Conservation (phyloP, 92 coral and sea anemone genomes). For the Diadumene lineata region DNA sequence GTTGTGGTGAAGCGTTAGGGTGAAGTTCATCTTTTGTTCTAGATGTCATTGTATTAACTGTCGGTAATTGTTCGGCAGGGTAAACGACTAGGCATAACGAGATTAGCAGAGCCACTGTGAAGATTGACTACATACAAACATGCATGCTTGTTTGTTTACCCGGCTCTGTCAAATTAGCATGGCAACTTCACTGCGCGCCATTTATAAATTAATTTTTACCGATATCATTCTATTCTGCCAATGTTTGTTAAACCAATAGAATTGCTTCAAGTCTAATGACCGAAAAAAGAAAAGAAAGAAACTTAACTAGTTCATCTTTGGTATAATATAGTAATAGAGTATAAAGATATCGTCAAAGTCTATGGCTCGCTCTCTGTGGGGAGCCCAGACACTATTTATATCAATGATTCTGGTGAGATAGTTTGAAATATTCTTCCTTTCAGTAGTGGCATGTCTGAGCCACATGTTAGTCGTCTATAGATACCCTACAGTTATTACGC, state of each 20-base stretch:
- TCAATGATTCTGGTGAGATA: not conserved
- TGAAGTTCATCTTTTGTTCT: constrained; percentile 1
- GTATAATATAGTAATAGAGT: not conserved
- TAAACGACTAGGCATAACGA: not conserved
- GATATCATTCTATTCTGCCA: no score
- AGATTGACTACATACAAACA: not conserved
- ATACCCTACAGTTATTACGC: not conserved
- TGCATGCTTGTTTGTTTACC: no score
- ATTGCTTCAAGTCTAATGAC: no score
- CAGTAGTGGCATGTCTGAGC: constrained; percentile 5
- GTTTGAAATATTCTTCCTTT: not conserved
- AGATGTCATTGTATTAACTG: constrained; percentile 14
- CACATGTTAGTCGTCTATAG: not conserved
- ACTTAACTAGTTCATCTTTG: no score
- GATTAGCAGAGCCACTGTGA: not conserved
- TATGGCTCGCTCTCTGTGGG: not conserved
- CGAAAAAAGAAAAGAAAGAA: no score
- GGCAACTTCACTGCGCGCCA: no score
- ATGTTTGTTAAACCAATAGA: no score
- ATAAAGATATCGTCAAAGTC: not conserved
- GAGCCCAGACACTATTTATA: no score
- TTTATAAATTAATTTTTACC: no score
- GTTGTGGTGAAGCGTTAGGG: no score
- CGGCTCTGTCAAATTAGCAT: no score
- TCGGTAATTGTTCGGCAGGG: constrained; percentile 2